Evolutionary conservation across 2,113 vertebrate species (phyloP).

Genomic region (Halcyon senegalensis): DNA sequence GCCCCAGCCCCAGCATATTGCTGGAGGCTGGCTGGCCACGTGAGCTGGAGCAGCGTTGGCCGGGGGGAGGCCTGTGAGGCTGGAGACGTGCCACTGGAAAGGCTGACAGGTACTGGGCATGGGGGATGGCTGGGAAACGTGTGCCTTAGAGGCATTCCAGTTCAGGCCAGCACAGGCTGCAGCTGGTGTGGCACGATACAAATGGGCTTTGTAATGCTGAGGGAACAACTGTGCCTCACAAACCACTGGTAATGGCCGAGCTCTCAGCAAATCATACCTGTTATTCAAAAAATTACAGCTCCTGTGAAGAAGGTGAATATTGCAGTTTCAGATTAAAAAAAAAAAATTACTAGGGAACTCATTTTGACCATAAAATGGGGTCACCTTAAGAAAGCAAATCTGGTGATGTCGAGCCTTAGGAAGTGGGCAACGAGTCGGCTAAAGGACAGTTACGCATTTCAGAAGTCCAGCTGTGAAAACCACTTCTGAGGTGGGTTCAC

Average conservation of each 20-base stretch:
- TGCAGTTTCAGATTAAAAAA: neutral
- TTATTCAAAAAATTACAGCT: neutral
- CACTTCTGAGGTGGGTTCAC: neutral
- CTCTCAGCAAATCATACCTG: neutral
- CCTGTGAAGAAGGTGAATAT: neutral
- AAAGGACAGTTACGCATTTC: neutral
- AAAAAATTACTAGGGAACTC: neutral
- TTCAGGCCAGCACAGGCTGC: rapidly evolving
- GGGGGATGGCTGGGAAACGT: neutral
- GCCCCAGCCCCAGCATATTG: neutral
- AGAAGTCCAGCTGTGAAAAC: neutral
- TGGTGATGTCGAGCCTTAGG: neutral
- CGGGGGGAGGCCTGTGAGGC: rapidly evolving
- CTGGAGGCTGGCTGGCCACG: neutral
- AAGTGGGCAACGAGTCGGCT: neutral
- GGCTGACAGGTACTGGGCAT: neutral
- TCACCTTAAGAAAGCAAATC: neutral
- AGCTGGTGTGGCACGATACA: neutral
- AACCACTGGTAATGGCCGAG: neutral
- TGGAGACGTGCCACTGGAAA: rapidly evolving
- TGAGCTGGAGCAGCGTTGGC: rapidly evolving
- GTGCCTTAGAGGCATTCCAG: neutral
- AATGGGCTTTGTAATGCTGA: neutral
- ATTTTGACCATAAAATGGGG: neutral
- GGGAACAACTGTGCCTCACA: neutral